Percentiles rank a stretch among this genome's conserved stretches.
phyloP scores from a whole-genome alignment of 1,140 invertebrate species.

The Anastrepha obliqua region DNA sequence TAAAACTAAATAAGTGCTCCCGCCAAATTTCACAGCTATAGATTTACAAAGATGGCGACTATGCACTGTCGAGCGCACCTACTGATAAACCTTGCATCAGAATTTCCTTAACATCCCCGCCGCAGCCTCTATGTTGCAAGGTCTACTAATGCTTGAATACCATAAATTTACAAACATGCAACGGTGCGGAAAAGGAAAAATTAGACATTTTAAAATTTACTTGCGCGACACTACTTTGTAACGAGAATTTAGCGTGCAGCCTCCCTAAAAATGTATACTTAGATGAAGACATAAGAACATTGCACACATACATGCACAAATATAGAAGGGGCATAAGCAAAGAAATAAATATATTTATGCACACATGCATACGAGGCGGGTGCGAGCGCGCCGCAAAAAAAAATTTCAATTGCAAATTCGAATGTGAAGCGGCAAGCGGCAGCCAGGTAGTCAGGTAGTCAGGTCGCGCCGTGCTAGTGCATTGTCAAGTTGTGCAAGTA shows the following conservation, averaged over 20 bases:
- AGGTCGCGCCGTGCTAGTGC: background rate
- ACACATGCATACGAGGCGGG: background rate
- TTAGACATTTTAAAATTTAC: background rate
- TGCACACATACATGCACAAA: background rate
- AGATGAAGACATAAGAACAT: background rate
- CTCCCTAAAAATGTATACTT: background rate
- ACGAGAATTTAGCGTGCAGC: background rate
- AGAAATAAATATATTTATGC: background rate
- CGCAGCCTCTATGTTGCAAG: no score
- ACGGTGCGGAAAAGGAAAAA: no score
- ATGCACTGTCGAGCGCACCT: no score
- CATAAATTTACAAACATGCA: no score
- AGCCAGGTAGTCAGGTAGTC: background rate
- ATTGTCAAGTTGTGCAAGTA: background rate
- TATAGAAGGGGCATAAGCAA: background rate
- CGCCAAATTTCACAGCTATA: no score
- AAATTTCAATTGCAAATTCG: constrained; percentile 50
- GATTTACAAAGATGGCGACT: no score
- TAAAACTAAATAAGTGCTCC: no score
- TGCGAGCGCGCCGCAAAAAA: background rate
- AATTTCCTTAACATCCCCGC: no score
- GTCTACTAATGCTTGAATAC: no score
- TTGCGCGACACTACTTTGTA: background rate
- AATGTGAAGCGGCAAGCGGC: background rate
- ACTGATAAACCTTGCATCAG: no score